A percentile compares a stretch with the other conserved stretches of the same genome.
phyloP scores from a whole-genome alignment of 2,888 invertebrate species.

The Kuschelorhynchus macadamiae region DNA sequence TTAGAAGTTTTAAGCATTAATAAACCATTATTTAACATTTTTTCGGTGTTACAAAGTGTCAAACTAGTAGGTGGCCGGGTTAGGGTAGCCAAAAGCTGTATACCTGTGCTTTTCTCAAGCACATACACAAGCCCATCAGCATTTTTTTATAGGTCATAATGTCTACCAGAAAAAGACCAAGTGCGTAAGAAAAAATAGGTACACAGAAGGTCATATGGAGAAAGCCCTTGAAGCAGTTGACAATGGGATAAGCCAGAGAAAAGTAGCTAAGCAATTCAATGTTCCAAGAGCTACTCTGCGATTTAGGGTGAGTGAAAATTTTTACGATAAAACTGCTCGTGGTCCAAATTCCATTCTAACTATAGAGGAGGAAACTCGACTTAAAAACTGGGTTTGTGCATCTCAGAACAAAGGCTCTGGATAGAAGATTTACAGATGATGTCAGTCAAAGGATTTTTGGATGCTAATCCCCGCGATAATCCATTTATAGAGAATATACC shows the following conservation, averaged over 20 bases:
- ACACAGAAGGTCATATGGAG: background rate
- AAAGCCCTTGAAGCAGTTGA: background rate
- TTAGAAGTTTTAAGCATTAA: background rate
- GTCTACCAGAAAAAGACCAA: background rate
- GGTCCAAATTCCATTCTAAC: constrained; percentile 6
- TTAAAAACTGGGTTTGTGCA: constrained; percentile 8
- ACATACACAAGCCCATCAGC: constrained; percentile 5
- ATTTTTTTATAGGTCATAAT: background rate
- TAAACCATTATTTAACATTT: background rate
- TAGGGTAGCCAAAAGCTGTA: constrained; percentile 1
- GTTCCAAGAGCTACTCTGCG: constrained; percentile 3
- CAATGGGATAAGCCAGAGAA: background rate
- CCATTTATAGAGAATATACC: too few relatives aligned
- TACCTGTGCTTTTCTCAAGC: background rate
- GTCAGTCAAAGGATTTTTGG: too few relatives aligned
- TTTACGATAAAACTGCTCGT: constrained; percentile 4
- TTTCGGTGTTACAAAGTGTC: too few relatives aligned
- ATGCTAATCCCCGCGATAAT: too few relatives aligned
- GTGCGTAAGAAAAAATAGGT: background rate
- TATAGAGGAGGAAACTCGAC: background rate
- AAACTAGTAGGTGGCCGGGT: background rate
- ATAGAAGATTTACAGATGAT: constrained; percentile 3
- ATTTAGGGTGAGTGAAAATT: background rate
- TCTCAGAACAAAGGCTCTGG: constrained; percentile 13
- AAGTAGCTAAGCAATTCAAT: constrained; percentile 1